Evolutionary conservation across 2,888 invertebrate genomes (phyloP).

Genomic region (Athripsodes cinereus): DNA sequence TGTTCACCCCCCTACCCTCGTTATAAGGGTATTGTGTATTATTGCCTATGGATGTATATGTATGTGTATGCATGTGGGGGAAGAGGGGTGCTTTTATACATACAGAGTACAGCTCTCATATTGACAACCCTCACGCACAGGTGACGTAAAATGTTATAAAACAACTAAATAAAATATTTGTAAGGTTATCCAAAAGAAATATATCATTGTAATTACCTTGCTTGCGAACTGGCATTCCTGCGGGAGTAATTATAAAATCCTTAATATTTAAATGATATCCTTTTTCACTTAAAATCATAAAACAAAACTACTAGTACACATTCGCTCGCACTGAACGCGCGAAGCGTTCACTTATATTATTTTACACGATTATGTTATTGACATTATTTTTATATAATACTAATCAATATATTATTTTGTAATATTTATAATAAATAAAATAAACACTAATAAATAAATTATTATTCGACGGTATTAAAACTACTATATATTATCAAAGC

Average conservation of each 20-base stretch:
- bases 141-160: slow-evolving; percentile 16
- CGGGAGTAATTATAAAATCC: neutral
- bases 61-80: too few relatives aligned
- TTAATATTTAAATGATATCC: slow-evolving; percentile 6
- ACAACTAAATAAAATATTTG: neutral
- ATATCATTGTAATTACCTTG: slow-evolving; percentile 52
- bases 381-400: slow-evolving; percentile 21
- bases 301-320: slow-evolving; percentile 24
- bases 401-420: slow-evolving; percentile 15
- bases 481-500: neutral
- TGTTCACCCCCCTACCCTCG: too few relatives aligned
- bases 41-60: too few relatives aligned
- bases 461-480: slow-evolving; percentile 8
- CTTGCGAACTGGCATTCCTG: slow-evolving; percentile 67
- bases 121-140: slow-evolving; percentile 20
- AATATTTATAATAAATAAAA: slow-evolving; percentile 15
- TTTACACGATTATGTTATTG: slow-evolving; percentile 16
- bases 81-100: too few relatives aligned
- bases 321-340: slow-evolving; percentile 32
- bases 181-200: neutral
- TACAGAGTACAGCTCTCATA: slow-evolving; percentile 8
- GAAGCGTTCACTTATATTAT: slow-evolving; percentile 20
- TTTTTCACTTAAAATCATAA: slow-evolving; percentile 23
- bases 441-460: slow-evolving; percentile 15
- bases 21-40: too few relatives aligned